Percentiles rank a stretch among this genome's conserved stretches.
phyloP scores from a whole-genome alignment of 2,797 vertebrate genomes.

The Balearica regulorum region DNA sequence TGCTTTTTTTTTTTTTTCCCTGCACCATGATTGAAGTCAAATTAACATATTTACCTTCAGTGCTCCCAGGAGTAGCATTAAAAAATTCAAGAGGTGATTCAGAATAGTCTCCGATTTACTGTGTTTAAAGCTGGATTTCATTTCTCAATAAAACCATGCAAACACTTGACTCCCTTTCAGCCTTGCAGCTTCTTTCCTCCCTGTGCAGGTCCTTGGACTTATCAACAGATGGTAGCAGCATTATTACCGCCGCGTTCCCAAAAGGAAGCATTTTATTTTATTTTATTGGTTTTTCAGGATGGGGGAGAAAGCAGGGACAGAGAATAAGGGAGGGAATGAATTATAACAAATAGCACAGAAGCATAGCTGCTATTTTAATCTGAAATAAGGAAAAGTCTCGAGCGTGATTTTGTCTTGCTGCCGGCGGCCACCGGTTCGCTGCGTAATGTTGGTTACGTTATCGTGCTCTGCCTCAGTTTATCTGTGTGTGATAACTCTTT shows the following conservation, averaged over 20 bases:
- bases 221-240: conserved; percentile 8
- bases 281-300: background rate
- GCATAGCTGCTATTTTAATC: background rate
- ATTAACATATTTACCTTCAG: conserved; percentile 74
- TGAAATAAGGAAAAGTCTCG: background rate
- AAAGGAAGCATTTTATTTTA: conserved; percentile 38
- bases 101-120: conserved; percentile 37
- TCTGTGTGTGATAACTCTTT: background rate
- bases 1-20: background rate
- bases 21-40: conserved; percentile 66
- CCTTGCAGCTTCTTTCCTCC: background rate
- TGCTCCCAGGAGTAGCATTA: conserved; percentile 62
- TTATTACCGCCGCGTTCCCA: background rate
- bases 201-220: background rate
- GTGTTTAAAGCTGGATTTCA: conserved; percentile 51
- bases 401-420: background rate
- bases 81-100: conserved; percentile 51
- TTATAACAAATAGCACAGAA: background rate
- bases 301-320: background rate
- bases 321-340: background rate
- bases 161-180: conserved; percentile 10
- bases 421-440: background rate
- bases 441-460: background rate
- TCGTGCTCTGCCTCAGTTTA: background rate
- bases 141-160: conserved; percentile 31